Evolutionary conservation across 1,140 invertebrate genomes (phyloP), one percentile per base, ranked within the genome.

Genomic region (Lasaia peninsularis): DNA sequence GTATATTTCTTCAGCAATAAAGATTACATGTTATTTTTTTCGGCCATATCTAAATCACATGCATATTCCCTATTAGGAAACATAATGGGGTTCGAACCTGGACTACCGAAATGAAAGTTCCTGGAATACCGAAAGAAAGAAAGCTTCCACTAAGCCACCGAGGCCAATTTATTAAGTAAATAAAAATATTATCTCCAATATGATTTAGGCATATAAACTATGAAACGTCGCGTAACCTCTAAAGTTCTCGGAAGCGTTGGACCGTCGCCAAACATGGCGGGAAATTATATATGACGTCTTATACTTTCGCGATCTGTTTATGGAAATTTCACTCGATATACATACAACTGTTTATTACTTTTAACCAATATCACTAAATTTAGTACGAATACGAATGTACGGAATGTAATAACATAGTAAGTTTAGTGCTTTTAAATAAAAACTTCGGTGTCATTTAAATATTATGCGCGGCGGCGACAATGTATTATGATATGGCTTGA

Each of bases 131-230:
- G n/a, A n/a, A n/a, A n/a, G n/a, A n/a, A n/a, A n/a, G n/a, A n/a
- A n/a, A n/a, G n/a, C n/a, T n/a, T n/a, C n/a, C n/a, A n/a, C n/a
- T n/a, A n/a, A n/a, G n/a, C n/a, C n/a, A n/a, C n/a, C n/a, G n/a
- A n/a, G n/a, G n/a, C n/a, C n/a, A n/a, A n/a, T n/a, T n/a, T n/a
- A n/a, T n/a, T n/a, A n/a, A n/a, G n/a, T n/a, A n/a, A n/a, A 16
- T 32, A 52, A 31, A 80, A 82, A 78, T 78, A 78, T 81, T 73
- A 78, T 80, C 65, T 74, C 52, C 57, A 64, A 73, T 63, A 80
- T 79, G 73, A 83, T 87, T 86, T 87, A 83, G 77, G 82, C 75
- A 78, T 86, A 82, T 78, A 84, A 80, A 85, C 69, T 62, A 74
- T 76, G 73, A 82, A 79, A 85, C 84, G 71, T 82, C 78, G 68